Base-by-base conservation (phyloP, 2,113 vertebrate species). In the Sardina pilchardus region DNA sequence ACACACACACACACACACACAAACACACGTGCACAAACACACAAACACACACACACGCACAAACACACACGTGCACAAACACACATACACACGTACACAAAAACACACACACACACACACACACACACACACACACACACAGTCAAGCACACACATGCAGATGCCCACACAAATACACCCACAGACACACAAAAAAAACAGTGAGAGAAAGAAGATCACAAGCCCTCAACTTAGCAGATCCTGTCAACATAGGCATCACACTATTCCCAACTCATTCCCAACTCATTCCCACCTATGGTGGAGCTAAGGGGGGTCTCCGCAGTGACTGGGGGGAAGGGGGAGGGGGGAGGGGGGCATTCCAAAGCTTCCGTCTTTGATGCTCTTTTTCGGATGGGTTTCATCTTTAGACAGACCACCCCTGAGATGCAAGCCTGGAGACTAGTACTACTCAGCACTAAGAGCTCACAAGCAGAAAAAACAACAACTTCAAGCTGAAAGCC, bases 11-110 rank as follows among this genome's bases (percentile, higher is more conserved):
- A 59, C 67, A 78, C 47, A 83, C 39, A 81, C 16, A 84, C 78
- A 78, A 50, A n/a, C 81, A 81, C 85, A 80, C 44, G 56, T 17
- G 56, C 42, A 36, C 53, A 81, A 36, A 87, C 83, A 82, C 50
- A 84, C 78, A 82, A 44, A 87, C 83, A 87, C 83, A 82, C 50
- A 84, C 78, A 82, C 59, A 87, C 83, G 80, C 81, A 53, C 53
- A 30, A 2, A 2, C 19, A 84, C 43, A 45, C n/a, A 45, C 34
- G n/a, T n/a, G n/a, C n/a, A 7, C 21, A n/a, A 6, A 21, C 56
- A 21, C 21, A 5, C 21, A n/a, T 7, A 7, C 24, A 6, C 19
- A n/a, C 67, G 34, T 8, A n/a, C 21, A 7, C 56, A 59, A 3
- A n/a, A 4, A 59, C 56, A 59, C 24, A n/a, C 4, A 59, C 56